phyloP scores from a whole-genome alignment of 2,797 vertebrate species.

The Pogonophryne albipinna region DNA sequence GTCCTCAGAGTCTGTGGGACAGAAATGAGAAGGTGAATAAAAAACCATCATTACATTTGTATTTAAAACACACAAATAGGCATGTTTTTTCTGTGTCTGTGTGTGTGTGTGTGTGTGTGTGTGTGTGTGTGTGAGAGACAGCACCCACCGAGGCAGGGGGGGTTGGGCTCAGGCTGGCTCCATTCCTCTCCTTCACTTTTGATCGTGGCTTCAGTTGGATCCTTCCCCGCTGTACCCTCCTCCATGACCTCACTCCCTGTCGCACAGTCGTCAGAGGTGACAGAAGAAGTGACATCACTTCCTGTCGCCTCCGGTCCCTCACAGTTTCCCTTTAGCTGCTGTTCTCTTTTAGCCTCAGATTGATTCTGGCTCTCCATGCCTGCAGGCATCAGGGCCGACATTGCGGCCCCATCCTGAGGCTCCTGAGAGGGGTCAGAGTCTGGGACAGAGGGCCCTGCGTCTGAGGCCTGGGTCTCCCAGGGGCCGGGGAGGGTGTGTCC shows the following conservation, averaged over 20 bases:
- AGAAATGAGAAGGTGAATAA: conserved; percentile 15
- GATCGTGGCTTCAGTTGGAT: conserved; percentile 63
- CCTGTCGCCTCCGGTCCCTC: conserved; percentile 59
- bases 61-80: not conserved
- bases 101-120: no score
- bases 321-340: conserved; percentile 59
- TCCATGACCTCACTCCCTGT: conserved; percentile 59
- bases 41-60: not conserved
- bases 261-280: conserved; percentile 56
- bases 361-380: conserved; percentile 52
- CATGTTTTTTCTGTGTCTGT: not conserved
- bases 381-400: conserved; percentile 15
- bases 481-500: conserved; percentile 93
- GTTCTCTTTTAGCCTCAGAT: conserved; percentile 65
- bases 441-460: conserved; percentile 54
- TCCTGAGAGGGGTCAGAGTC: conserved; percentile 55
- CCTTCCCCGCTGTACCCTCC: conserved; percentile 62
- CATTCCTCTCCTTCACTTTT: conserved; percentile 86
- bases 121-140: not conserved
- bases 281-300: conserved; percentile 51
- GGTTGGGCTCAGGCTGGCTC: conserved; percentile 81
- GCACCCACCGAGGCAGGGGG: conserved; percentile 78
- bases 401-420: conserved; percentile 15
- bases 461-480: conserved; percentile 89
- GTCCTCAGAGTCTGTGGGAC: conserved; percentile 84